A percentile compares a stretch with the other conserved stretches of the same genome.
These are phyloP conservation scores for Saxidomus purpurata DNA, from an alignment of 1,140 invertebrate genomes.

Conservation along the genomic window DNA sequence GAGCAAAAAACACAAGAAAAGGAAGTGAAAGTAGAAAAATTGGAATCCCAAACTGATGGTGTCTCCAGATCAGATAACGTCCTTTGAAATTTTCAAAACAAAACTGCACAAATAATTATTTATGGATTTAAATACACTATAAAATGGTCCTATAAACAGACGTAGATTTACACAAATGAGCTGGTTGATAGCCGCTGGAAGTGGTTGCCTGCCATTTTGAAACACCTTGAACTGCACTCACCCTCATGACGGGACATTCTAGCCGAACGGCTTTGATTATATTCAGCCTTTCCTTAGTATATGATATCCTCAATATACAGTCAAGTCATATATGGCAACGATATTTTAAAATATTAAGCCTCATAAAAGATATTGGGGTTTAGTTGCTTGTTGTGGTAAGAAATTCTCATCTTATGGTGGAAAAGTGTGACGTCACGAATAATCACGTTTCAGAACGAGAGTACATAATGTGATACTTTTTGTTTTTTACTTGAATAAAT, in stretches of 20 bases:
- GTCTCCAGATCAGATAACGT: too few relatives aligned
- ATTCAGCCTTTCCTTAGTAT: background rate
- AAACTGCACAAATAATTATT: too few relatives aligned
- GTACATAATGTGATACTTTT: too few relatives aligned
- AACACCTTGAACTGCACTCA: conserved; percentile 78
- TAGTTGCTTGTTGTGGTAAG: conserved; percentile 35
- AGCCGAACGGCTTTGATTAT: conserved; percentile 7
- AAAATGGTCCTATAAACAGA: too few relatives aligned
- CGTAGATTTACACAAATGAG: too few relatives aligned
- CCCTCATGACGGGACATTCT: conserved; percentile 94
- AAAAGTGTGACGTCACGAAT: conserved; percentile 81
- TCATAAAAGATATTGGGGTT: background rate
- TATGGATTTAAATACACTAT: too few relatives aligned
- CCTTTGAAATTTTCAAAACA: too few relatives aligned
- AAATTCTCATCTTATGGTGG: conserved; percentile 75
- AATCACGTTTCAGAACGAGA: conserved; percentile 70
- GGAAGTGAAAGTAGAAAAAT: conserved; percentile 19
- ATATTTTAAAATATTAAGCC: background rate
- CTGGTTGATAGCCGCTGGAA: too few relatives aligned
- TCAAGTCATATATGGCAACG: conserved; percentile 14
- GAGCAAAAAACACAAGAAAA: background rate
- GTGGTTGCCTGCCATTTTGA: conserved; percentile 18
- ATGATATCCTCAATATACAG: background rate
- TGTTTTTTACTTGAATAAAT: too few relatives aligned
- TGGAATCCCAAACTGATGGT: too few relatives aligned